Conservation (phyloP, 2,888 invertebrate species). For the Nomada goodeniana region DNA sequence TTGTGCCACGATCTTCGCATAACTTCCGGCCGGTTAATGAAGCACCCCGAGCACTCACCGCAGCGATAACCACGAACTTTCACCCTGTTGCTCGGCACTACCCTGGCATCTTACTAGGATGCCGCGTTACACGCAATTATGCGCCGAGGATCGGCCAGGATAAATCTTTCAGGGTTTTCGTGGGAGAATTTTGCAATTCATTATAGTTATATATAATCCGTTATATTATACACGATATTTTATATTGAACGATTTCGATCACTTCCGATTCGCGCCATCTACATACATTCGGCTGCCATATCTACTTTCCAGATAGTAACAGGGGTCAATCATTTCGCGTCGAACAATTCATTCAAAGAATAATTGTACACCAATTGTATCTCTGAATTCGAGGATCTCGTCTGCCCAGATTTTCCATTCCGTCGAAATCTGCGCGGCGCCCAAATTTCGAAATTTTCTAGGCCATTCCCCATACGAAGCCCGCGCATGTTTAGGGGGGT, state of each 20-base stretch:
- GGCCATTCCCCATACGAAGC: too few relatives aligned
- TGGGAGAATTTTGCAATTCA: background rate
- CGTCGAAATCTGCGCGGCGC: too few relatives aligned
- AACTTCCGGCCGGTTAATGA: conserved; percentile 69
- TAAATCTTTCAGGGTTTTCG: background rate
- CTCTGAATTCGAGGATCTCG: too few relatives aligned
- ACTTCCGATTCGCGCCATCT: too few relatives aligned
- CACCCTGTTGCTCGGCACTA: conserved; percentile 26
- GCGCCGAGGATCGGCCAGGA: background rate
- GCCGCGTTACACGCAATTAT: conserved; percentile 17
- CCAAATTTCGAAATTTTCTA: too few relatives aligned
- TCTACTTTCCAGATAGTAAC: background rate
- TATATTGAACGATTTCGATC: too few relatives aligned
- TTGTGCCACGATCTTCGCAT: conserved; percentile 58
- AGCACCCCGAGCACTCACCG: conserved; percentile 46
- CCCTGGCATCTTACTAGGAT: conserved; percentile 15
- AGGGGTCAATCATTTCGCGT: background rate
- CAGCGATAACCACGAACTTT: conserved; percentile 57
- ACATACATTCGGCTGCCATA: too few relatives aligned
- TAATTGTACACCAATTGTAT: too few relatives aligned
- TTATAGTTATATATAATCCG: too few relatives aligned
- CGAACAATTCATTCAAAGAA: background rate
- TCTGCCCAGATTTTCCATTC: too few relatives aligned
- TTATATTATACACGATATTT: background rate
- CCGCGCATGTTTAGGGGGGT: too few relatives aligned